Percentiles rank a stretch among this genome's conserved stretches.
These are phyloP conservation scores for Cryptoleucopteryx plumbea DNA, from an alignment of 2,113 vertebrate genomes.

Conservation along the genomic window DNA sequence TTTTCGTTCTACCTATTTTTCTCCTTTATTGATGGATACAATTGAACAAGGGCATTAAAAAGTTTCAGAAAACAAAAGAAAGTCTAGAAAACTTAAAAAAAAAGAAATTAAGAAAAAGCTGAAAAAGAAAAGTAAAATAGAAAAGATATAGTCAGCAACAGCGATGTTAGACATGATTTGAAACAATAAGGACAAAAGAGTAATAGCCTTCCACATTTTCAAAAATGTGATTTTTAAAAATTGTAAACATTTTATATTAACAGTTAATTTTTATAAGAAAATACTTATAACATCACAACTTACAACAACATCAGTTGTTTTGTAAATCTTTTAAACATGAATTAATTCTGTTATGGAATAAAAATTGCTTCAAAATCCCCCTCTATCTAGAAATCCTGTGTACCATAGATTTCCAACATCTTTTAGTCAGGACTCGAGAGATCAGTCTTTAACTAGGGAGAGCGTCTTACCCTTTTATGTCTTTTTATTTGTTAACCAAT, in stretches of 20 bases:
- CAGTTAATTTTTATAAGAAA: not conserved
- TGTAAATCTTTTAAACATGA: not conserved
- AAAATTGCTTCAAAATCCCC: not conserved
- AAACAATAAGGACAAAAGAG: not conserved
- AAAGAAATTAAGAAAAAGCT: not conserved
- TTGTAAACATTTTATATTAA: not conserved
- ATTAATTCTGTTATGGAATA: not conserved
- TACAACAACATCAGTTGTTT: not conserved
- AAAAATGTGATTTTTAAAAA: not conserved
- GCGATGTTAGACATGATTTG: not conserved
- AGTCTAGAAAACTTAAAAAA: not conserved
- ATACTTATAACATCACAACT: too few relatives aligned
- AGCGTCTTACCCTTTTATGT: rapidly evolving
- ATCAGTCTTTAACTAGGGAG: not conserved
- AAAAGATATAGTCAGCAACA: not conserved
- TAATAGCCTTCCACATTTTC: not conserved
- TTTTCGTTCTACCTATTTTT: not conserved
- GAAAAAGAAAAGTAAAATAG: not conserved
- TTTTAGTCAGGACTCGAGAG: not conserved
- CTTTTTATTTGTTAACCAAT: not conserved
- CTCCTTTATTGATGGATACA: not conserved
- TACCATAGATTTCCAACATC: not conserved
- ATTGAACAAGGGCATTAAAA: not conserved
- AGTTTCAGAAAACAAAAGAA: not conserved
- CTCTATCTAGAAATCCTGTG: not conserved